Evolutionary conservation across 23 tunicate genomes (phyloP).

Genomic region (Botrylloides violaceus): DNA sequence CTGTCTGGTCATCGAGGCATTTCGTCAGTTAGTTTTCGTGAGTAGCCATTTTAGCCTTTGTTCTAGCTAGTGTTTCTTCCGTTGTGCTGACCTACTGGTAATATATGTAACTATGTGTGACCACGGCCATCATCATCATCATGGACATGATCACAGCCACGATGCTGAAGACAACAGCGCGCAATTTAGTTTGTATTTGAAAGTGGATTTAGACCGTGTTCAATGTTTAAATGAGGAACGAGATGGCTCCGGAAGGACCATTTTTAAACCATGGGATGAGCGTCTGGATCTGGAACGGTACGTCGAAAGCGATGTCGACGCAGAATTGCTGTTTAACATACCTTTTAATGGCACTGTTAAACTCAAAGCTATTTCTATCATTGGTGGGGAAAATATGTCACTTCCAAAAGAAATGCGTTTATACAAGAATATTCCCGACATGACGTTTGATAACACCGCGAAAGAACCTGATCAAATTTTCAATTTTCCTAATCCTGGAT

Average conservation of each 20-base stretch:
- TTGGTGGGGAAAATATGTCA: slow-evolving; percentile 84
- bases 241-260: slow-evolving; percentile 70
- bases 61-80: too few species aligned
- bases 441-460: slow-evolving; percentile 66
- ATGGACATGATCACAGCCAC: slow-evolving; percentile 38
- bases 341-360: slow-evolving; percentile 96
- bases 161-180: slow-evolving; percentile 66
- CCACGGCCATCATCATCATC: slow-evolving; percentile 58
- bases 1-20: too few species aligned
- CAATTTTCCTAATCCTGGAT: slow-evolving; percentile 42
- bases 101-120: slow-evolving; percentile 28
- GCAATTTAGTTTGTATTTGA: slow-evolving; percentile 51
- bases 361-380: slow-evolving; percentile 64
- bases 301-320: slow-evolving; percentile 88
- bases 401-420: slow-evolving; percentile 78
- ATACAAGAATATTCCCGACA: slow-evolving; percentile 71
- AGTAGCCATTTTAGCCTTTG: too few species aligned
- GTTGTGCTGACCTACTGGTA: too few species aligned
- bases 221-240: slow-evolving; percentile 76
- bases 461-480: slow-evolving; percentile 69
- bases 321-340: slow-evolving; percentile 88
- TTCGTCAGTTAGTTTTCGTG: too few species aligned
- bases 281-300: slow-evolving; percentile 50
- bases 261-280: slow-evolving; percentile 91
- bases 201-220: slow-evolving; percentile 43